phyloP scores from a whole-genome alignment of 2,888 invertebrate species.

The Melieria picta region DNA sequence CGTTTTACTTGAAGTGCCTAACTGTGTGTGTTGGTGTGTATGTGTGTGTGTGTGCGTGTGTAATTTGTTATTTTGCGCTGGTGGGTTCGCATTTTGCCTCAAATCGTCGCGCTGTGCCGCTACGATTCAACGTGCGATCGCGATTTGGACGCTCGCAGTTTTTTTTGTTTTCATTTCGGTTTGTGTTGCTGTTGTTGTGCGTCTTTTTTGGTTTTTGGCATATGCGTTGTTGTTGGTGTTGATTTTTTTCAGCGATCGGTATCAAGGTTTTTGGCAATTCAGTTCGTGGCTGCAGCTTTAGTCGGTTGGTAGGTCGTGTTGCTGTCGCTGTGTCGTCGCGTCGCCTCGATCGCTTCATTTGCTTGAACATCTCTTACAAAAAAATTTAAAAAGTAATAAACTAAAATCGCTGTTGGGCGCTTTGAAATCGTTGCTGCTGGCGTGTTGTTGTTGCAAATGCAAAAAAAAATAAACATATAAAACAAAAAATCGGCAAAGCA shows the following conservation, averaged over 20 bases:
- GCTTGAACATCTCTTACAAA: neutral
- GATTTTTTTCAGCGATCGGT: constrained; percentile 56
- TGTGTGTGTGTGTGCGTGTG: constrained; percentile 35
- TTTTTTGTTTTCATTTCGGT: constrained; percentile 19
- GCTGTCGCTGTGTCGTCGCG: constrained; percentile 41
- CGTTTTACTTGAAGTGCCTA: neutral
- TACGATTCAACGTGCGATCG: no score
- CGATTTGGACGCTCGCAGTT: constrained; percentile 5
- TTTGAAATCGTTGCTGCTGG: constrained; percentile 4
- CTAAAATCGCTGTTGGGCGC: neutral
- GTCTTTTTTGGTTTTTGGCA: constrained; percentile 28
- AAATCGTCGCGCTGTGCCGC: no score
- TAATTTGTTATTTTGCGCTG: constrained; percentile 12
- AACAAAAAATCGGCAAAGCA: neutral
- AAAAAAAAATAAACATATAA: constrained; percentile 1
- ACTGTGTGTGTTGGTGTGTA: constrained; percentile 16
- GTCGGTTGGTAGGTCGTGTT: constrained; percentile 59
- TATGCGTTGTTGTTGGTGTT: constrained; percentile 35
- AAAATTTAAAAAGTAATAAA: neutral
- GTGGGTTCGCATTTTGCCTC: neutral
- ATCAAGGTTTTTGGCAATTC: constrained; percentile 65
- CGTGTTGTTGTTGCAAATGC: constrained; percentile 3
- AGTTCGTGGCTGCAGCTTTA: constrained; percentile 56
- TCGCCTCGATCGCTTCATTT: constrained; percentile 19
- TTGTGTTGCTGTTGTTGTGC: constrained; percentile 16